Percentiles rank a stretch among this genome's conserved stretches.
Conservation (phyloP, 2,888 invertebrate genomes). For the Drosophila borborema region DNA sequence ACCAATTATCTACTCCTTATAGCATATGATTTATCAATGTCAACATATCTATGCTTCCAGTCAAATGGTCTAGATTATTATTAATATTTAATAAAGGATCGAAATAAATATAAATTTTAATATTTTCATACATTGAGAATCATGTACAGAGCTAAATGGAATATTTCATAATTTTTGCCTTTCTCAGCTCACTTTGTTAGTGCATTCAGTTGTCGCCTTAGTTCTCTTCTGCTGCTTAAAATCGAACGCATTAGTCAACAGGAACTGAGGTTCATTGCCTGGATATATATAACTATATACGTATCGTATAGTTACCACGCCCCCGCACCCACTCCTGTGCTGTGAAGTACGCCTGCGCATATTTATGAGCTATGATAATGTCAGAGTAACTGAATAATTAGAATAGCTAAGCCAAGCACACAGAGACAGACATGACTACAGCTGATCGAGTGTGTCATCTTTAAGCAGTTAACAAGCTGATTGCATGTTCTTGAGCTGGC, state of each 20-base stretch:
- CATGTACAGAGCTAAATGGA: no score
- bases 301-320: conserved; percentile 1
- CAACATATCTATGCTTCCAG: no score
- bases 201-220: conserved; percentile 6
- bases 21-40: no score
- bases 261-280: conserved; percentile 33
- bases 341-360: conserved; percentile 56
- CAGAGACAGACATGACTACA: not conserved
- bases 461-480: conserved; percentile 46
- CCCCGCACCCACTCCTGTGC: not conserved
- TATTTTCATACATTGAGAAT: no score
- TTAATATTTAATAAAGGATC: no score
- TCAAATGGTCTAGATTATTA: no score
- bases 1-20: no score
- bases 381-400: conserved; percentile 59
- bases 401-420: conserved; percentile 32
- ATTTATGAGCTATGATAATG: conserved; percentile 59
- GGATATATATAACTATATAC: conserved; percentile 2
- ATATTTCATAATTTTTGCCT: no score
- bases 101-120: no score
- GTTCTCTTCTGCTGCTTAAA: not conserved
- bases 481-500: conserved; percentile 21
- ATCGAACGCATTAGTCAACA: conserved; percentile 71
- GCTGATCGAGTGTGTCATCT: conserved; percentile 45
- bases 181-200: not conserved